These are phyloP conservation scores for Falcunculus frontatus DNA, from an alignment of 2,113 vertebrate genomes.

Conservation along the genomic window DNA sequence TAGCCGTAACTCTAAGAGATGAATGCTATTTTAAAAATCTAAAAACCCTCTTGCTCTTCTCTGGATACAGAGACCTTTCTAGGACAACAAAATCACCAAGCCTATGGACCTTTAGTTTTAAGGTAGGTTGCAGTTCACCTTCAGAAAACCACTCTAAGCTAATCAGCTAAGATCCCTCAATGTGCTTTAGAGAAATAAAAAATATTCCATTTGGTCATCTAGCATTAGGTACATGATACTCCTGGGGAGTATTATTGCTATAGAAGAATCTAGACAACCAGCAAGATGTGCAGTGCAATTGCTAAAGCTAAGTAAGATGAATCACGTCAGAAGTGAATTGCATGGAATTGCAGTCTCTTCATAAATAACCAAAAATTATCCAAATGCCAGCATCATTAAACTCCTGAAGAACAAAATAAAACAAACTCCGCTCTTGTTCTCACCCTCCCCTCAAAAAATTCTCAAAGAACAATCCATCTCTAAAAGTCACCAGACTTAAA, in stretches of 20 bases:
- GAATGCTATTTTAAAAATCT: neutral
- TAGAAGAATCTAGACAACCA: neutral
- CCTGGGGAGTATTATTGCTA: neutral
- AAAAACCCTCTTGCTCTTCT: neutral
- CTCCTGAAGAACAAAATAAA: neutral
- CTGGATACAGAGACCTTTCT: neutral
- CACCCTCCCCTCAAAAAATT: fast-evolving
- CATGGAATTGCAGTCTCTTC: neutral
- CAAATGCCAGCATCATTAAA: neutral
- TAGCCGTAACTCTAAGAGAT: neutral
- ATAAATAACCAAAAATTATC: neutral
- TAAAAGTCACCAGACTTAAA: neutral
- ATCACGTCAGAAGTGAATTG: neutral
- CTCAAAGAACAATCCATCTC: neutral
- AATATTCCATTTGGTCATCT: neutral
- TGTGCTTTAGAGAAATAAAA: neutral
- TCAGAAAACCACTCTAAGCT: neutral
- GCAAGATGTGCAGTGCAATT: neutral
- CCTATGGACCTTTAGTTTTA: neutral
- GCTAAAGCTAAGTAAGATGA: neutral
- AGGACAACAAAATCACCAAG: neutral
- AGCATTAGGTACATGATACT: fast-evolving
- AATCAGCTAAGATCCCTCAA: neutral
- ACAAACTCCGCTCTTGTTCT: fast-evolving
- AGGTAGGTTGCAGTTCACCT: neutral